Conservation (phyloP, 2,888 invertebrate genomes). For the Caprella mutica region DNA sequence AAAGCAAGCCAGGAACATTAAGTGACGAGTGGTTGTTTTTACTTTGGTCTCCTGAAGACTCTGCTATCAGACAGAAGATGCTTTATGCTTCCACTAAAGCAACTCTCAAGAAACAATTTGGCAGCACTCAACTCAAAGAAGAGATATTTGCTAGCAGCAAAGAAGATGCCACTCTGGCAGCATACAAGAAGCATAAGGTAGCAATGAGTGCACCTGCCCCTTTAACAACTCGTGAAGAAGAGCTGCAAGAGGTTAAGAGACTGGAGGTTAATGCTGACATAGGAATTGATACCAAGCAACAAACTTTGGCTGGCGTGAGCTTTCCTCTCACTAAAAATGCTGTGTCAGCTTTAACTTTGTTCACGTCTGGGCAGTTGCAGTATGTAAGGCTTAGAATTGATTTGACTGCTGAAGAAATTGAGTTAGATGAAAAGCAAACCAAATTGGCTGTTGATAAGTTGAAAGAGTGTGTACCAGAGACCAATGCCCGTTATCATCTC, state of each 20-base stretch:
- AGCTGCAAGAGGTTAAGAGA: slow-evolving; percentile 62
- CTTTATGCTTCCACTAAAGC: slow-evolving; percentile 94
- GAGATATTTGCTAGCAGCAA: slow-evolving; percentile 78
- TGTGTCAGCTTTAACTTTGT: slow-evolving; percentile 58
- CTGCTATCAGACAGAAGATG: slow-evolving; percentile 90
- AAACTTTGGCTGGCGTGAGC: slow-evolving; percentile 77
- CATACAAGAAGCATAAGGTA: slow-evolving; percentile 66
- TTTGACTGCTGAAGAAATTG: slow-evolving; percentile 56
- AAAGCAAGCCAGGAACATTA: slow-evolving; percentile 50
- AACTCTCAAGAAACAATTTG: slow-evolving; percentile 91
- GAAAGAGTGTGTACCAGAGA: slow-evolving; percentile 65
- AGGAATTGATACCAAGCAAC: slow-evolving; percentile 68
- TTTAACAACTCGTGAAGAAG: slow-evolving; percentile 65
- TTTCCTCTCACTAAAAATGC: slow-evolving; percentile 77
- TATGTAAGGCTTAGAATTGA: slow-evolving; percentile 84
- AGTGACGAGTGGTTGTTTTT: slow-evolving; percentile 87
- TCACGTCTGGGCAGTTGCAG: slow-evolving; percentile 61
- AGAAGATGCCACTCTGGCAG: slow-evolving; percentile 53
- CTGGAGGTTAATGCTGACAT: slow-evolving; percentile 61
- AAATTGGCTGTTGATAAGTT: slow-evolving; percentile 54
- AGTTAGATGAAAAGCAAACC: slow-evolving; percentile 36
- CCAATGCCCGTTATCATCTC: slow-evolving; percentile 81
- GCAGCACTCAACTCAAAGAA: slow-evolving; percentile 81
- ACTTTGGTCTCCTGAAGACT: slow-evolving; percentile 87
- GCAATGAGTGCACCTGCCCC: slow-evolving; percentile 76